A percentile compares a stretch with the other conserved stretches of the same genome.
Conservation (phyloP, 64 coral and sea anemone genomes). For the Montipora foliosa region DNA sequence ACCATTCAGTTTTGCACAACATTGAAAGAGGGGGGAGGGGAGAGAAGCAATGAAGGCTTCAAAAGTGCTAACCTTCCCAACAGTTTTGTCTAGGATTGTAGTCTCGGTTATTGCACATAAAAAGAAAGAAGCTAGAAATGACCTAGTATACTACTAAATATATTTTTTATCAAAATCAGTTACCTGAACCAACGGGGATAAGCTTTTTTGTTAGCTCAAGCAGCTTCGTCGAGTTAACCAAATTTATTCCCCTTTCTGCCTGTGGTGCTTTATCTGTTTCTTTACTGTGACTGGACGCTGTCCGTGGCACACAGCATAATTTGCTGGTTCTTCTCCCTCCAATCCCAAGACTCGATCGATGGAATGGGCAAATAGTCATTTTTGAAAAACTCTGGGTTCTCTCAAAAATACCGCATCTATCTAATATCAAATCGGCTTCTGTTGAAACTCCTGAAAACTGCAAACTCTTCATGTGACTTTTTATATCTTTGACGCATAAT, state of each 20-base stretch:
- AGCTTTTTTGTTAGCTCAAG: constrained; percentile 23
- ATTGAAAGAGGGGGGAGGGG: too few relatives aligned
- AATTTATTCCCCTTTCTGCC: constrained; percentile 42
- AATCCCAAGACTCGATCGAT: not conserved
- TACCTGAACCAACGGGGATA: constrained; percentile 17
- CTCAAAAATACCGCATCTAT: constrained; percentile 38
- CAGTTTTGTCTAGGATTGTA: not conserved
- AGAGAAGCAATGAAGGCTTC: too few relatives aligned
- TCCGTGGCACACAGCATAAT: not conserved
- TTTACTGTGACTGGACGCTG: not conserved
- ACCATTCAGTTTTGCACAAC: too few relatives aligned
- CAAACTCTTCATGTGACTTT: constrained; percentile 17
- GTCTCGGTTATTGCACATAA: not conserved
- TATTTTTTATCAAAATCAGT: constrained; percentile 2
- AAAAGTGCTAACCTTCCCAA: too few relatives aligned
- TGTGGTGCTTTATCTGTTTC: not conserved
- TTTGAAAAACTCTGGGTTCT: not conserved
- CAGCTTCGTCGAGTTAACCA: not conserved
- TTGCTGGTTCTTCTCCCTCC: constrained; percentile 1
- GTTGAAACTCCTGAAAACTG: constrained; percentile 31
- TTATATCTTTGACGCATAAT: not conserved
- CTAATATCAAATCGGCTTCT: constrained; percentile 56
- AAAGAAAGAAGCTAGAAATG: not conserved
- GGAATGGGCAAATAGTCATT: constrained; percentile 49
- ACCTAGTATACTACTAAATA: not conserved